phyloP scores from a whole-genome alignment of 2,797 vertebrate genomes.

The Iguana delicatissima region DNA sequence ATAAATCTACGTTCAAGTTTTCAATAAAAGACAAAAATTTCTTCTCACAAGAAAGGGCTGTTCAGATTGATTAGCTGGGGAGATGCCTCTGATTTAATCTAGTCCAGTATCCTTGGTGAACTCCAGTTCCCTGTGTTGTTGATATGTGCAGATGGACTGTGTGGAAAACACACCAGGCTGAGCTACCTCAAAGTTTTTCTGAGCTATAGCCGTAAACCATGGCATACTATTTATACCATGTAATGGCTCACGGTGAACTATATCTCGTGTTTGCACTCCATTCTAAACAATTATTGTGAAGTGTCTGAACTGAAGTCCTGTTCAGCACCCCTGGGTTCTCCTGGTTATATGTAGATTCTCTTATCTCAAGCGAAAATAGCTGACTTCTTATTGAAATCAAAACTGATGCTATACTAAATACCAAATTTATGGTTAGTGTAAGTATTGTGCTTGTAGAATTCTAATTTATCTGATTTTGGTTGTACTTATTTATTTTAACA shows the following conservation, averaged over 20 bases:
- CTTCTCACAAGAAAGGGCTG: neutral
- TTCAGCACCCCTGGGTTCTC: neutral
- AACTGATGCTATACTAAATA: neutral
- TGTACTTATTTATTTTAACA: neutral
- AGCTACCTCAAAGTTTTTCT: neutral
- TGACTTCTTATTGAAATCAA: no score
- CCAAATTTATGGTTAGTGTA: neutral
- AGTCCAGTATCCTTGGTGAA: neutral
- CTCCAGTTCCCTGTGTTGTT: slow-evolving; percentile 4
- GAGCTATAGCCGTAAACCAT: neutral
- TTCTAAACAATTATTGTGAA: neutral
- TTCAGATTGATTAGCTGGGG: neutral
- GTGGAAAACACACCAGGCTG: neutral
- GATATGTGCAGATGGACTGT: neutral
- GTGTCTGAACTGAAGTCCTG: neutral
- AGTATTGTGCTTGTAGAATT: neutral
- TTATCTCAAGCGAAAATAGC: neutral
- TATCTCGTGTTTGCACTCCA: neutral
- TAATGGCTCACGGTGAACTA: no score
- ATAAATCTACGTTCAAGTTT: neutral
- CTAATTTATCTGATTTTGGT: neutral
- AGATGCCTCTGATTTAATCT: neutral
- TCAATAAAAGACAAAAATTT: neutral
- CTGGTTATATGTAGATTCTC: neutral
- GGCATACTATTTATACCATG: neutral